Evolutionary conservation across 2,888 invertebrate species (phyloP).

Genomic region (Fabriciana adippe): DNA sequence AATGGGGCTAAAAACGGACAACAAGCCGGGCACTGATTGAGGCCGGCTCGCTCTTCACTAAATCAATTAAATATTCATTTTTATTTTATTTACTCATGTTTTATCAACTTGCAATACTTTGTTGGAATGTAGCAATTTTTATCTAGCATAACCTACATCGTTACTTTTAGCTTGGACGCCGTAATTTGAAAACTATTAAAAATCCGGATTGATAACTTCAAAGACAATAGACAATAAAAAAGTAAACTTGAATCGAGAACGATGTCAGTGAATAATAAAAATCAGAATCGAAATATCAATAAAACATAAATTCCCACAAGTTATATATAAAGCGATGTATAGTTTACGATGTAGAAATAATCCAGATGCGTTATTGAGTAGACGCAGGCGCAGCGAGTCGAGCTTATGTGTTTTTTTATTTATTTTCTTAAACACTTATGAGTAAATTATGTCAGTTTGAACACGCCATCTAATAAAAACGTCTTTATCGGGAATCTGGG

Average conservation of each 20-base stretch:
- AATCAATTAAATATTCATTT: constrained; percentile 40
- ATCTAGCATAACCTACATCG: constrained; percentile 2
- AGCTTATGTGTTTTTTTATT: constrained; percentile 50
- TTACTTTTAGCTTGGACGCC: not conserved
- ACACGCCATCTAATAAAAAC: constrained; percentile 42
- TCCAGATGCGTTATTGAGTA: constrained; percentile 59
- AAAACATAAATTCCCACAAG: constrained; percentile 31
- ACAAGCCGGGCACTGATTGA: constrained; percentile 47
- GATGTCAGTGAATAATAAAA: constrained; percentile 23
- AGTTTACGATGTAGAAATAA: constrained; percentile 39
- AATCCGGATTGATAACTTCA: constrained; percentile 14
- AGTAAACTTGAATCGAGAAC: constrained; percentile 20
- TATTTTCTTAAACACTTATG: constrained; percentile 66
- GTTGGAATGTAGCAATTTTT: constrained; percentile 1
- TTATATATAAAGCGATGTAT: constrained; percentile 30
- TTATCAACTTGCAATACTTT: constrained; percentile 5
- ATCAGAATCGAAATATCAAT: constrained; percentile 15
- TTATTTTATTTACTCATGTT: constrained; percentile 28
- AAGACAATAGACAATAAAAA: constrained; percentile 22
- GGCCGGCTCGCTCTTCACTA: constrained; percentile 39
- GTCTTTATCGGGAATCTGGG: constrained; percentile 40
- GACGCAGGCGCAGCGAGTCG: constrained; percentile 55
- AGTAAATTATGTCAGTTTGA: constrained; percentile 60
- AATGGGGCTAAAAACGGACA: constrained; percentile 75
- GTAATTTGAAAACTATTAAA: constrained; percentile 16